Conservation (phyloP, 2,888 invertebrate genomes). For the Hypercompe scribonia region DNA sequence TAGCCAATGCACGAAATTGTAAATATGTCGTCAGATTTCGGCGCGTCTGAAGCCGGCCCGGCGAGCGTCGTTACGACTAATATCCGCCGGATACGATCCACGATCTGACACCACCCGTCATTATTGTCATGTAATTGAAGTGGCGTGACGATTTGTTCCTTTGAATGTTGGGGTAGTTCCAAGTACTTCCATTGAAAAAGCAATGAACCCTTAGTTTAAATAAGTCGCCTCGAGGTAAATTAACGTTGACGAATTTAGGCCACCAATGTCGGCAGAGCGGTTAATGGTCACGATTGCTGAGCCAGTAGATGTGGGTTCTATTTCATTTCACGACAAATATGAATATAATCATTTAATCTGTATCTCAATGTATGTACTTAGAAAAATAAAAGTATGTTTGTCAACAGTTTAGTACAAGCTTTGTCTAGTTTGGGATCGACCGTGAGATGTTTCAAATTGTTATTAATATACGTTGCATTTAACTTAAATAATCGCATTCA, state of each 20-base stretch:
- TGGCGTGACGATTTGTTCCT: constrained; percentile 79
- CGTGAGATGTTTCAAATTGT: background rate
- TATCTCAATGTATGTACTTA: background rate
- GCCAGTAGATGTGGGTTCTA: too few relatives aligned
- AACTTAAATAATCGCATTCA: background rate
- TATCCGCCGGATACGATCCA: constrained; percentile 82
- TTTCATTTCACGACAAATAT: background rate
- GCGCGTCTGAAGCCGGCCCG: constrained; percentile 68
- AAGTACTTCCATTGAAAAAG: constrained; percentile 40
- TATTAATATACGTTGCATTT: background rate
- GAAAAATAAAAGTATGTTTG: background rate
- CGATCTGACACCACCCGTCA: constrained; percentile 66
- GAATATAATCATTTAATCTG: background rate
- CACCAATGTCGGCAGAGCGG: background rate
- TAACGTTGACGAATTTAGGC: background rate
- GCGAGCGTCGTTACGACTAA: constrained; percentile 72
- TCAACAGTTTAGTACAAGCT: background rate
- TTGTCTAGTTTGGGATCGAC: background rate
- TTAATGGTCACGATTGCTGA: background rate
- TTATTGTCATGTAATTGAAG: constrained; percentile 83
- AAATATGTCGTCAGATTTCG: constrained; percentile 83
- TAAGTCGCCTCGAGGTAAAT: constrained; percentile 9
- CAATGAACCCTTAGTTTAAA: constrained; percentile 29
- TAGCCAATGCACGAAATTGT: constrained; percentile 54
- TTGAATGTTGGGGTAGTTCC: constrained; percentile 54